A percentile compares a stretch with the other conserved stretches of the same genome.
Evolutionary conservation across 2,797 vertebrate species (phyloP).

Genomic region (Tinamus major): DNA sequence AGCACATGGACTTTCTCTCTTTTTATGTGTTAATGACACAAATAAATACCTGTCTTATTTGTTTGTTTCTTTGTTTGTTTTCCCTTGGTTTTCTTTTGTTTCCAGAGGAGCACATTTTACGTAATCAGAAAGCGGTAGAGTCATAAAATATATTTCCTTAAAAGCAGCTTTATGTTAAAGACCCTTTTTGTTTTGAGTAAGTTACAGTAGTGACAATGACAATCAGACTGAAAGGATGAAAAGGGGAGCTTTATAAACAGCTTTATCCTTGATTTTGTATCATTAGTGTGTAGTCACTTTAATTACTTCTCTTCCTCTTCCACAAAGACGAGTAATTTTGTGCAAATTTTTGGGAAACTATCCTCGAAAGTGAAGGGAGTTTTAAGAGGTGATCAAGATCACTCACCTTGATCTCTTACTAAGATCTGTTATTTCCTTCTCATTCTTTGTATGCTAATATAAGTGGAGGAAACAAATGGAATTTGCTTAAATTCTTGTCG

Average conservation of each 20-base stretch:
- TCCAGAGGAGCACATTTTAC: neutral
- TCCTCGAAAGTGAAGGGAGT: neutral
- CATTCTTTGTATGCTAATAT: neutral
- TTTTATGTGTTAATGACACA: neutral
- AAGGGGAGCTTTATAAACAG: neutral
- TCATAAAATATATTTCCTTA: neutral
- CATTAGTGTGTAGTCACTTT: neutral
- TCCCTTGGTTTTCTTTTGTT: neutral
- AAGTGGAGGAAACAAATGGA: neutral
- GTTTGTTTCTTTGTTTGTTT: neutral
- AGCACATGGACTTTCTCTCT: neutral
- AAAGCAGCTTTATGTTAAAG: neutral
- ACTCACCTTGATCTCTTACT: neutral
- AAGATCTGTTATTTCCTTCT: neutral
- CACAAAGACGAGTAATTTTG: neutral
- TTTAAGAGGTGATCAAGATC: conserved; percentile 1
- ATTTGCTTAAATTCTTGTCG: neutral
- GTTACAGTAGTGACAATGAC: neutral
- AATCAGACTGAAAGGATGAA: neutral
- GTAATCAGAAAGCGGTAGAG: neutral
- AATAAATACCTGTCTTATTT: neutral
- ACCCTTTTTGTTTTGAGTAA: neutral
- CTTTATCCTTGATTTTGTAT: neutral
- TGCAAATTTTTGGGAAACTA: neutral
- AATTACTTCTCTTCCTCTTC: neutral